Conservation (phyloP, 2,113 vertebrate species). For the Oncorhynchus tshawytscha region DNA sequence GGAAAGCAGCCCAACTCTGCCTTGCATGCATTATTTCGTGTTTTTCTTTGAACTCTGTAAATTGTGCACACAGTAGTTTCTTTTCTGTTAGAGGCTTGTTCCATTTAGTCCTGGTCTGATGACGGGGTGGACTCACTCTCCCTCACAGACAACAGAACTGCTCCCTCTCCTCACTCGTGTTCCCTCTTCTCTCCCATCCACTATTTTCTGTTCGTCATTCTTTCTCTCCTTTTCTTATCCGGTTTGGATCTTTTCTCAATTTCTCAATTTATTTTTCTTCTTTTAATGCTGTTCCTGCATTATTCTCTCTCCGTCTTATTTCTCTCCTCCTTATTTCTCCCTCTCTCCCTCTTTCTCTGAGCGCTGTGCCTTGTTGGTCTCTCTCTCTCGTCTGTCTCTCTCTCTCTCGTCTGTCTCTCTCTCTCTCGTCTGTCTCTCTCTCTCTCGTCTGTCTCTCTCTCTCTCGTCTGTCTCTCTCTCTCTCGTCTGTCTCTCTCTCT, state of each 20-base stretch:
- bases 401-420: no score
- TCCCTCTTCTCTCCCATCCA: conserved; percentile 16
- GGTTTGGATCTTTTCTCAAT: background rate
- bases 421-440: no score
- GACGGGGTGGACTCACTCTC: background rate
- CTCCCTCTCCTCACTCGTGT: conserved; percentile 13
- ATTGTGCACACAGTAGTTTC: conserved; percentile 55
- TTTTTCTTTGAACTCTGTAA: conserved; percentile 76
- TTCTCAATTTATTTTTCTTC: background rate
- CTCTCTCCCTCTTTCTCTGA: background rate
- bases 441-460: no score
- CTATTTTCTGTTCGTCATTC: conserved; percentile 16
- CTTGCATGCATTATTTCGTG: conserved; percentile 74
- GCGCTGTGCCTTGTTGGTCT: conserved; percentile 5
- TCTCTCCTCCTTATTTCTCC: conserved; percentile 42
- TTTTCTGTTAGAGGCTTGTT: background rate
- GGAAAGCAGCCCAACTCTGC: conserved; percentile 75
- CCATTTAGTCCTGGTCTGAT: background rate
- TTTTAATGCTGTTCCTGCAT: background rate
- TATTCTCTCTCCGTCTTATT: conserved; percentile 12
- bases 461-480: no score
- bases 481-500: no score
- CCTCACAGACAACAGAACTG: no score
- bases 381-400: no score
- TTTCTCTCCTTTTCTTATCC: background rate